Base-by-base conservation (phyloP, 2,888 invertebrate genomes). In the Chaetoderma sp. region DNA sequence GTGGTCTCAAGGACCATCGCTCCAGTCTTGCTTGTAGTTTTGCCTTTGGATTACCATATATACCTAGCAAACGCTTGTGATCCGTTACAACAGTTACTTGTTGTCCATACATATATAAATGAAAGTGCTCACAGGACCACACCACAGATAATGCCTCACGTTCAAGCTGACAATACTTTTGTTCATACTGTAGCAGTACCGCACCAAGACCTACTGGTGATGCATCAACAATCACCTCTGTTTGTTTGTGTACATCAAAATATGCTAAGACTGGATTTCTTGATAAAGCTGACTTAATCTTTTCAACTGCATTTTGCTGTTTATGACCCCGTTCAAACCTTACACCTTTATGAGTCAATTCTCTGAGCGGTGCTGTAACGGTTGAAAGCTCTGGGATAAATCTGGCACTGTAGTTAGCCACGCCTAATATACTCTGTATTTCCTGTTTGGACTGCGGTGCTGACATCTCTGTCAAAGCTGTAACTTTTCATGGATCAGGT, bases 401-500 rank as follows among this genome's bases (percentile, higher is more conserved):
- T 3, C 49, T 13, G 25, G 23, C 3, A 2, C 49, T 25, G 4
- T 47, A 4, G 6, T 47, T 47, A 23, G 49, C 49, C 16, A n/a
- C 23, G 3, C 18, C 49, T 27, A 47, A 4, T 21, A 47, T 16
- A 23, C 16, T 4, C 13, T 27, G 49, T 3, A 47, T 6, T 47
- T 47, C 49, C 13, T 21, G 13, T 18, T 21, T 21, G 21, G 13
- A 47, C 49, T 4, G 16, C 25, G 49, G 16, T 25, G 23, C 13
- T 4, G 23, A 25, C 3, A 27, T 27, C 21, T 47, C 25, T 21
- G 21, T n/a, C 4, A 47, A 25, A 8, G 54, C 56, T 13, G 27
- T 49, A n/a, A 63, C 36, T 6, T 66, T 60, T 32, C 50, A 50
- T 1, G 56, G 56, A 39, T 70, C 61, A 5, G 62, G 60, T 44